These are phyloP conservation scores for Matsumurasca onukii DNA, from an alignment of 1,140 invertebrate genomes.

Conservation along the genomic window DNA sequence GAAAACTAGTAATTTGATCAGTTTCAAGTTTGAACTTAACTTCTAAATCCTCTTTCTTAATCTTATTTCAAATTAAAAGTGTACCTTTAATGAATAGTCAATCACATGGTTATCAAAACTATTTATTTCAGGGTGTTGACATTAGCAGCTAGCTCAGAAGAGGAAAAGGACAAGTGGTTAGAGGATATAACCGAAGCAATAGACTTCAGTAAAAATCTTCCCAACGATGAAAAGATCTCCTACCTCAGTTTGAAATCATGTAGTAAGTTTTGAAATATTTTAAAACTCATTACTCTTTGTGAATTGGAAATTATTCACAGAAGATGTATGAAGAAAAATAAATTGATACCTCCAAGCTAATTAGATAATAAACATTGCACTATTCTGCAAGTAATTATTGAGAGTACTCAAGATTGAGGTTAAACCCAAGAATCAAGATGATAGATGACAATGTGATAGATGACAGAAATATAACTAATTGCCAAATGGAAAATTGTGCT, in stretches of 20 bases:
- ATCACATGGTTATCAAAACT: too few species aligned
- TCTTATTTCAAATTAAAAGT: not conserved
- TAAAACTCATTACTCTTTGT: not conserved
- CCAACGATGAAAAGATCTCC: constrained; percentile 56
- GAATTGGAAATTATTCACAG: too few species aligned
- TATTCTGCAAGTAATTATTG: too few species aligned
- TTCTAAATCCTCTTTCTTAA: not conserved
- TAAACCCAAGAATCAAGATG: too few species aligned
- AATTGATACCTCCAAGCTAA: too few species aligned
- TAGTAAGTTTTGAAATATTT: constrained; percentile 56
- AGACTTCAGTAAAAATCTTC: constrained; percentile 55
- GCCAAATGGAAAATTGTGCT: too few species aligned
- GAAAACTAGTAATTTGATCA: too few species aligned
- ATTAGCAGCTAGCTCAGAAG: constrained; percentile 75
- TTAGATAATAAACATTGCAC: too few species aligned
- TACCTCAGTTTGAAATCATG: constrained; percentile 77
- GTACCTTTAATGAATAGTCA: not conserved
- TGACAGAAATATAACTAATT: too few species aligned
- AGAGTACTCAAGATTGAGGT: too few species aligned
- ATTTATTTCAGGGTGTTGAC: constrained; percentile 64
- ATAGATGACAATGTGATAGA: too few species aligned
- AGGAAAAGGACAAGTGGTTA: constrained; percentile 87
- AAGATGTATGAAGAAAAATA: too few species aligned
- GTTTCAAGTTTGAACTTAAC: not conserved
- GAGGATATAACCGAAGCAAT: constrained; percentile 77